phyloP scores from a whole-genome alignment of 2,113 vertebrate genomes.

The Podarcis cretensis region DNA sequence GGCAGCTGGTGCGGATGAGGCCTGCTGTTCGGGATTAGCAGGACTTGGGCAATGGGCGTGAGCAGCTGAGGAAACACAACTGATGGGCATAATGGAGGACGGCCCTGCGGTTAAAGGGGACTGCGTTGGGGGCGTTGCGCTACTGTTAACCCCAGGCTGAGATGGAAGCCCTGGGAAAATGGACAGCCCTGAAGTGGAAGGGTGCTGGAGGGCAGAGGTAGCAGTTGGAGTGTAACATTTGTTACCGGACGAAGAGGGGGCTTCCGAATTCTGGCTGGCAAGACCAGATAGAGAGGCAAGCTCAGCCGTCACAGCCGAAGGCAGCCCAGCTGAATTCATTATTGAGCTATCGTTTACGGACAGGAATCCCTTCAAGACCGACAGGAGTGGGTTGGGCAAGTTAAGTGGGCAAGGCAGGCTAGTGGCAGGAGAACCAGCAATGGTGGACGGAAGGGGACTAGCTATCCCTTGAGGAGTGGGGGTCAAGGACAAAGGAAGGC shows the following conservation, averaged over 20 bases:
- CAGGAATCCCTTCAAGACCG: slow-evolving; percentile 84
- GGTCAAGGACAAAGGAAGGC: slow-evolving; percentile 76
- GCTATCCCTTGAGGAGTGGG: slow-evolving; percentile 68
- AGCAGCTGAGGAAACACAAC: slow-evolving; percentile 68
- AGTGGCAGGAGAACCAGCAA: slow-evolving; percentile 72
- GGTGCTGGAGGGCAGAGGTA: slow-evolving; percentile 73
- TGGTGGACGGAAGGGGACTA: slow-evolving; percentile 72
- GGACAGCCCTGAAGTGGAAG: slow-evolving; percentile 80
- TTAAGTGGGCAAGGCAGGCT: slow-evolving; percentile 75
- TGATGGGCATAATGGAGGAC: slow-evolving; percentile 48
- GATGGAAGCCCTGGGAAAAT: slow-evolving; percentile 77
- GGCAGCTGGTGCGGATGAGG: slow-evolving; percentile 66
- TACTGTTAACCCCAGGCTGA: slow-evolving; percentile 62
- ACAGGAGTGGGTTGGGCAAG: slow-evolving; percentile 79
- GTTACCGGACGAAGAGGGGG: slow-evolving; percentile 77
- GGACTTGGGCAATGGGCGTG: slow-evolving; percentile 73
- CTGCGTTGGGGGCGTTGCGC: slow-evolving; percentile 67
- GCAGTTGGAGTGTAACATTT: slow-evolving; percentile 87
- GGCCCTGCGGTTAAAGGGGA: slow-evolving; percentile 70
- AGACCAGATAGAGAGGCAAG: slow-evolving; percentile 79
- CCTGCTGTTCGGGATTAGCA: slow-evolving; percentile 74
- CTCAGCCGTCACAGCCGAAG: slow-evolving; percentile 75
- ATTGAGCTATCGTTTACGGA: slow-evolving; percentile 77
- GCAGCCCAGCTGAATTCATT: slow-evolving; percentile 73
- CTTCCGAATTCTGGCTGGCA: slow-evolving; percentile 71